Base-by-base conservation (phyloP, 2,797 vertebrate genomes). In the Holocentrus rufus region DNA sequence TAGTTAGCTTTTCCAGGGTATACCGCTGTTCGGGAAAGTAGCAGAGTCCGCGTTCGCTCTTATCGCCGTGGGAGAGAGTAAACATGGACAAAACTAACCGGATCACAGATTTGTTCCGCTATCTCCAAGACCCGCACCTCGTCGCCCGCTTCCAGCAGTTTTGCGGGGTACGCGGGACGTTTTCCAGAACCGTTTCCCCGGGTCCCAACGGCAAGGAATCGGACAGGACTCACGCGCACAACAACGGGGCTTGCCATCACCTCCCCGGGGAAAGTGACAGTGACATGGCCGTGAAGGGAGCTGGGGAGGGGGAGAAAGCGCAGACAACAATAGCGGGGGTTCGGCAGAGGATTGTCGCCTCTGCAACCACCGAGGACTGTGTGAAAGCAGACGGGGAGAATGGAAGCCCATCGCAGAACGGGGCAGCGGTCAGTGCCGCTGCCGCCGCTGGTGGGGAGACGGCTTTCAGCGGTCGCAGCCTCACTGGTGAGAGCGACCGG, bases 101-200 rank as follows among this genome's bases (percentile, higher is more conserved):
- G 25, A 9, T 90, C 0, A 1, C 31, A 7, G 74, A 74, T 30
- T 84, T 95, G 50, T 86, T 82, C 10, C 53, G 69, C 2, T 82
- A 86, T 18, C 88, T 98, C 59, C 95, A 95, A 75, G 96, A 98
- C 87, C 96, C 97, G 0, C 89, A 88, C 50, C 94, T 94, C 7
- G 97, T 99, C 69, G 97, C 97, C 31, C 84, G 91, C 5, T 99
- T 99, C 73, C 97, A 98, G 91, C 88, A 83, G 47, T 61, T 96
- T 1, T 98, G 97, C 65, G 97, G 97, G 0, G 95, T 98, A 11
- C 92, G 91, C 30, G 92, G 85, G 23, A 87, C 86, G 11, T 88
- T 92, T 70, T 72, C 80, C 39, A 76, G 87, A 36, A 77, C 44
- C 46, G 57, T 42, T 20, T 20, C 44, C 7, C 14, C 10, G 1